Evolutionary conservation across 2,797 vertebrate species (phyloP).

Genomic region (Columba guinea): DNA sequence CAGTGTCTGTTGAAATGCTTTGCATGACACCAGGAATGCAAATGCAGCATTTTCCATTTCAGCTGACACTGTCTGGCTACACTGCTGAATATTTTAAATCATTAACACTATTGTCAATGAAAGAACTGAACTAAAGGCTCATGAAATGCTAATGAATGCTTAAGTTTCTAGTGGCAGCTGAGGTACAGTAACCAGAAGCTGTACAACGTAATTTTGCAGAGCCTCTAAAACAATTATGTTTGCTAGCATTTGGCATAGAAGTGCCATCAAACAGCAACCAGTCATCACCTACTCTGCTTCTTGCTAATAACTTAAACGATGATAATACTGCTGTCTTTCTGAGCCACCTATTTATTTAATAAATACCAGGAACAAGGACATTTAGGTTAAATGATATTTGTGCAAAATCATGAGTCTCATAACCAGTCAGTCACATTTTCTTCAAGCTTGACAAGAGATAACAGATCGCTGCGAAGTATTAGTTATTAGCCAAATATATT

Average conservation of each 20-base stretch:
- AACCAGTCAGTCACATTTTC: not conserved
- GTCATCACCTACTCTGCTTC: not conserved
- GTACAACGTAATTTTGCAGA: conserved; percentile 33
- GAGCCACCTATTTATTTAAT: not conserved
- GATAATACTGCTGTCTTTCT: not conserved
- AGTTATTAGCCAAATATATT: conserved; percentile 8
- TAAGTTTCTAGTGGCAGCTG: conserved; percentile 35
- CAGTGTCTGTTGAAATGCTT: conserved; percentile 47
- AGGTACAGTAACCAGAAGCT: not conserved
- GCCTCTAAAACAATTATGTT: not conserved
- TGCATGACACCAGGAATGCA: conserved; percentile 35
- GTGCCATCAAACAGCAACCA: not conserved
- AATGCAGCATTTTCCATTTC: conserved; percentile 31
- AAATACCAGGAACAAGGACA: not conserved
- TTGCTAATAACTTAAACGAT: not conserved
- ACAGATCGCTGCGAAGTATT: not conserved
- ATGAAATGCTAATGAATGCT: conserved; percentile 63
- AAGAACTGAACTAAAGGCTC: conserved; percentile 64
- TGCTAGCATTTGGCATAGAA: not conserved
- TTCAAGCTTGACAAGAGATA: not conserved
- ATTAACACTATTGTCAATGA: conserved; percentile 60
- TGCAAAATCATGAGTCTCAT: not conserved
- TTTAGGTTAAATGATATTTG: not conserved
- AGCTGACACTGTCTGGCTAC: conserved; percentile 58
- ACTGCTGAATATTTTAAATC: conserved; percentile 69